Percentiles rank a stretch among this genome's conserved stretches.
Evolutionary conservation across 2,888 invertebrate species (phyloP).

Genomic region (Lutraria lutraria): DNA sequence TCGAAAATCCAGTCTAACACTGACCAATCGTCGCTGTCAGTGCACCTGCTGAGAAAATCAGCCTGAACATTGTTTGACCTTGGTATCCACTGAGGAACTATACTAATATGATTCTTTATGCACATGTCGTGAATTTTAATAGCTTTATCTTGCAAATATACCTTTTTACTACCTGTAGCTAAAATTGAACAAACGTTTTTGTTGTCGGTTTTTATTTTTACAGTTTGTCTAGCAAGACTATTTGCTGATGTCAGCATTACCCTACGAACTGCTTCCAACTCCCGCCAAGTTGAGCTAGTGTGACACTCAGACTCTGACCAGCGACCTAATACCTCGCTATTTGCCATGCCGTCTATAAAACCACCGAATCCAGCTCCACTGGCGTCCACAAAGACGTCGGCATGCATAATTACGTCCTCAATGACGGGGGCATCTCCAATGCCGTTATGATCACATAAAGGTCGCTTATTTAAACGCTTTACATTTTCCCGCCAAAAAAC

Average conservation of each 20-base stretch:
- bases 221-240: slow-evolving; percentile 14
- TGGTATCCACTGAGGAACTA: slow-evolving; percentile 62
- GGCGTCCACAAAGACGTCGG: slow-evolving; percentile 29
- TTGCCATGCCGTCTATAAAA: neutral
- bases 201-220: slow-evolving; percentile 54
- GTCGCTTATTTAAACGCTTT: slow-evolving; percentile 22
- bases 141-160: no score
- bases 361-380: slow-evolving; percentile 27
- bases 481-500: slow-evolving; percentile 41
- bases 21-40: slow-evolving; percentile 67
- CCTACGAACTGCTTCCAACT: neutral
- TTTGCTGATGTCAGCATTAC: neutral
- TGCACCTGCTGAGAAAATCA: slow-evolving; percentile 59
- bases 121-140: slow-evolving; percentile 59
- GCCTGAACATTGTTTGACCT: slow-evolving; percentile 53
- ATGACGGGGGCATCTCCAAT: neutral
- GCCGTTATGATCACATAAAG: neutral
- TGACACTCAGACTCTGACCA: neutral
- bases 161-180: slow-evolving; percentile 37
- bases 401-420: neutral
- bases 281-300: slow-evolving; percentile 1
- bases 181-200: slow-evolving; percentile 42
- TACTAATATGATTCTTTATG: slow-evolving; percentile 35
- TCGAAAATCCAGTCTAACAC: slow-evolving; percentile 54
- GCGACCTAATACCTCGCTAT: neutral